These are phyloP conservation scores for Drosophila robusta DNA, from an alignment of 2,888 invertebrate species.

Conservation along the genomic window DNA sequence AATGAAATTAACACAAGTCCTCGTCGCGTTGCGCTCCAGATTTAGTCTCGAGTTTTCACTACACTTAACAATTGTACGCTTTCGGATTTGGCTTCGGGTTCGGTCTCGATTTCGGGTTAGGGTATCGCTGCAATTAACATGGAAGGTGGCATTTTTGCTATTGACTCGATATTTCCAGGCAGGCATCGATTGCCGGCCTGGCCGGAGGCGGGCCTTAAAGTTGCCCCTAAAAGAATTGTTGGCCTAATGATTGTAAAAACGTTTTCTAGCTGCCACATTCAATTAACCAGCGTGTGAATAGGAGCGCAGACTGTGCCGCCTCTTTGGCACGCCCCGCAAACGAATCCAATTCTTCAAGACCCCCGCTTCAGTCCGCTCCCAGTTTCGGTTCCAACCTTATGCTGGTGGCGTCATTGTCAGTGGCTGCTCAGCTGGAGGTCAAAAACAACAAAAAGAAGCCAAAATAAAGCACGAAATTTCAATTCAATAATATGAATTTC, in stretches of 20 bases:
- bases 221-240: conserved; percentile 13
- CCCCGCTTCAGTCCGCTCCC: not conserved
- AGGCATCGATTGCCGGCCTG: conserved; percentile 12
- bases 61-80: conserved; percentile 17
- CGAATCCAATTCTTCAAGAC: not conserved
- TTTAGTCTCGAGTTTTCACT: conserved; percentile 11
- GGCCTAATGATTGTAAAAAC: conserved; percentile 69
- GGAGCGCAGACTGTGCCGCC: conserved; percentile 46
- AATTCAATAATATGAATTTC: conserved; percentile 57
- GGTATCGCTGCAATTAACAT: conserved; percentile 59
- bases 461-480: conserved; percentile 33
- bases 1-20: conserved; percentile 51
- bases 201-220: conserved; percentile 27
- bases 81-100: not conserved
- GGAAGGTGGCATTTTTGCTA: conserved; percentile 71
- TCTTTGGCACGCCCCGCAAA: conserved; percentile 42
- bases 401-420: conserved; percentile 60
- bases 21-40: conserved; percentile 30
- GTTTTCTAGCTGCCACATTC: conserved; percentile 56
- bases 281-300: conserved; percentile 75
- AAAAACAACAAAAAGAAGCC: conserved; percentile 19
- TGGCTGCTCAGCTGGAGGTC: conserved; percentile 38
- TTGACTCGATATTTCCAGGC: conserved; percentile 67
- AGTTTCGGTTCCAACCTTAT: conserved; percentile 15
- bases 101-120: not conserved